These are phyloP conservation scores for Dallia pectoralis DNA, from an alignment of 2,797 vertebrate genomes.

Conservation along the genomic window DNA sequence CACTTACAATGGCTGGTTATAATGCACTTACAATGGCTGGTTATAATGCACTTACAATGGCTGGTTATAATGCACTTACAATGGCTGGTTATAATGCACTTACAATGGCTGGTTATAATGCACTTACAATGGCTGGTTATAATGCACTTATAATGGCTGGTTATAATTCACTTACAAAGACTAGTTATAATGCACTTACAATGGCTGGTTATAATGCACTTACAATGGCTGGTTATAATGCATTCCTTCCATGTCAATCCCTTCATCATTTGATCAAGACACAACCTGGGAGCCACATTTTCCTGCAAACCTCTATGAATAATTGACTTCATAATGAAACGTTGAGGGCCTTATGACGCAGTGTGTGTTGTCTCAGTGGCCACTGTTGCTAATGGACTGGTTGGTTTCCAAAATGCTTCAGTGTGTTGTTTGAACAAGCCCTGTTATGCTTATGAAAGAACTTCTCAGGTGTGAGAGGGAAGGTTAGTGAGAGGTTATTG, in stretches of 20 bases:
- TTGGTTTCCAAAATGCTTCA: constrained; percentile 62
- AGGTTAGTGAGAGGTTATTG: constrained; percentile 29
- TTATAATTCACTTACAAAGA: too few relatives aligned
- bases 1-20: too few relatives aligned
- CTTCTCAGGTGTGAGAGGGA: constrained; percentile 40
- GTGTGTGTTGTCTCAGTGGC: constrained; percentile 28
- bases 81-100: too few relatives aligned
- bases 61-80: too few relatives aligned
- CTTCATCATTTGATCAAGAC: constrained; percentile 17
- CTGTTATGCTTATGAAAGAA: constrained; percentile 35
- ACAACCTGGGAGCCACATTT: constrained; percentile 43
- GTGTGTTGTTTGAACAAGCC: constrained; percentile 46
- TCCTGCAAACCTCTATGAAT: constrained; percentile 51
- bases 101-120: too few relatives aligned
- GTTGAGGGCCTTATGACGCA: constrained; percentile 36
- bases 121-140: too few relatives aligned
- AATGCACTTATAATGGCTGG: too few relatives aligned
- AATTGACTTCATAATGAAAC: constrained; percentile 62
- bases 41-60: too few relatives aligned
- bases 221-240: constrained; percentile 20
- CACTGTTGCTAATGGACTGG: constrained; percentile 45
- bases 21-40: too few relatives aligned
- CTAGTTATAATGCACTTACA: too few relatives aligned
- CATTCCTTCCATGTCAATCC: constrained; percentile 32
- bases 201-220: constrained; percentile 37